Percentiles rank a stretch among this genome's conserved stretches.
Conservation (phyloP, 30 jellyfish, hydroid and myxozoan genomes). For the Aurelia aurita complex sp. Pacific region DNA sequence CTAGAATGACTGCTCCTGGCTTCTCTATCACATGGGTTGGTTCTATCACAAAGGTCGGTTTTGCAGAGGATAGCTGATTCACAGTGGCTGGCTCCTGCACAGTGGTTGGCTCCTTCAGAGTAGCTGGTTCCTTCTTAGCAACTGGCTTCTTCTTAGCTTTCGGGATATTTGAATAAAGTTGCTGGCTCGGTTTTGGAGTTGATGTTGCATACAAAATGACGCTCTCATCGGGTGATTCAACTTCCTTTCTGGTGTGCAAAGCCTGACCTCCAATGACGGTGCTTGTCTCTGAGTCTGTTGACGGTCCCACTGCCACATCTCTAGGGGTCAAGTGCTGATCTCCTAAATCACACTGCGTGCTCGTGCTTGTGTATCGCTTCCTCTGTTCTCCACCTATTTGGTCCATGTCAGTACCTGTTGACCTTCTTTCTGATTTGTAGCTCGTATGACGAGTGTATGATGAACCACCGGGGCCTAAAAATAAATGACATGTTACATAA, state of each 20-base stretch:
- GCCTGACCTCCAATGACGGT: not conserved
- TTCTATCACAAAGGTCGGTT: too few species aligned
- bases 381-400: not conserved
- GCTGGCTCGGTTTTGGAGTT: not conserved
- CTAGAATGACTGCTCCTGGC: too few species aligned
- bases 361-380: conserved; percentile 9
- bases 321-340: not conserved
- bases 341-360: conserved; percentile 55
- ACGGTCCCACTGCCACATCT: not conserved
- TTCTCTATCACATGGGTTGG: too few species aligned
- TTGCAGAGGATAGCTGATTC: too few species aligned
- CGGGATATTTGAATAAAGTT: not conserved
- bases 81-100: too few species aligned
- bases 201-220: not conserved
- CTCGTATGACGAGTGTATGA: not conserved
- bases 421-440: not conserved
- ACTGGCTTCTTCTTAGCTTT: not conserved
- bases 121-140: too few species aligned
- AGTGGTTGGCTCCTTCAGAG: too few species aligned
- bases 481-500: too few species aligned
- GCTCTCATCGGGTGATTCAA: not conserved
- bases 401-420: conserved; percentile 12
- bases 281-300: not conserved
- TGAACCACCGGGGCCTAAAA: too few species aligned
- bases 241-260: not conserved